Evolutionary conservation across 2,797 vertebrate species (phyloP), one percentile per base, ranked within the genome.

Genomic region (Ispidina picta): DNA sequence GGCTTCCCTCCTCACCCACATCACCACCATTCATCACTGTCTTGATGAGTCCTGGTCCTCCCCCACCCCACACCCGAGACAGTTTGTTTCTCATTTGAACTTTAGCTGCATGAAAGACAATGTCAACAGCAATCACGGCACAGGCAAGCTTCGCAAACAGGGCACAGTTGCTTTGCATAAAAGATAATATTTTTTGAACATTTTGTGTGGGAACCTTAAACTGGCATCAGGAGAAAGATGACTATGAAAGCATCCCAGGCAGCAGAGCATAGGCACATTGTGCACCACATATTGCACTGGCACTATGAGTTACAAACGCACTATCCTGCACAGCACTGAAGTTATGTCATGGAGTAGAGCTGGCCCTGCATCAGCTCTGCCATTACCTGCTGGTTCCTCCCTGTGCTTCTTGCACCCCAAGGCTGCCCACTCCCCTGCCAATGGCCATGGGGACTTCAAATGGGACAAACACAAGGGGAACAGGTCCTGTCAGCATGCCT

Each of bases 11-110:
- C 88, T 31, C 6, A 7, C 64, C 68, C 51, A 63, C 54, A 29
- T 43, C 80, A 73, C 64, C 55, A 21, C 85, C 15, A 4, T 73
- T 87, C 65, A 31, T 54, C 52, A 59, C 43, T 25, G 3, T 39
- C 58, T 91, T 3, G 11, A 46, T 56, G 49, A 60, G 49, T 73
- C 72, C 86, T 48, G 58, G 37, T 93, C 87, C 80, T 84, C 37
- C 17, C 76, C 80, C 85, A 83, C 64, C 64, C 86, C 73, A 28
- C 81, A 62, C 78, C 84, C 59, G 62, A 72, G 62, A 46, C 77
- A 41, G 79, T 91, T 93, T 85, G 65, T 80, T 96, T 95, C 83
- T 94, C 88, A 19, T 80, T 58, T 92, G 83, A 95, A 77, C 63
- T 89, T 88, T 2, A 83, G 64, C 73, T 89, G 68, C 72, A 60